These are phyloP conservation scores for Oxyruncus cristatus DNA, from an alignment of 2,113 vertebrate genomes.

Conservation along the genomic window DNA sequence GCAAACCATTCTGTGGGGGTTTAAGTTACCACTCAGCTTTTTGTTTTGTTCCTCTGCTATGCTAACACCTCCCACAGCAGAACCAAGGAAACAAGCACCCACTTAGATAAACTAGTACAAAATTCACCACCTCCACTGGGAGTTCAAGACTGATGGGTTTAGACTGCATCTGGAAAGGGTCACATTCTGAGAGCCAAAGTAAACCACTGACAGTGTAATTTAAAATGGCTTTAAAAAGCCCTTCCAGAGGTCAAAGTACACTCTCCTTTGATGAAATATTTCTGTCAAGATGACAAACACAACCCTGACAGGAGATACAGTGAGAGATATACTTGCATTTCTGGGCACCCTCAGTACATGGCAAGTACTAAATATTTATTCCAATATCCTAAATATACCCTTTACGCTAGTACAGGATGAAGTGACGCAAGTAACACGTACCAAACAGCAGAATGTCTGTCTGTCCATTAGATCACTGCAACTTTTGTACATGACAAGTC, in stretches of 20 bases:
- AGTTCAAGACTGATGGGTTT: background rate
- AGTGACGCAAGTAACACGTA: background rate
- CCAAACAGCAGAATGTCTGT: background rate
- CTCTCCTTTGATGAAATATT: background rate
- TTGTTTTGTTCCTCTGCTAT: background rate
- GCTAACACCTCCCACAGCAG: conserved; percentile 26
- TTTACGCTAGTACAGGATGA: background rate
- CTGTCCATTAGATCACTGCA: background rate
- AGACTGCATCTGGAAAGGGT: background rate
- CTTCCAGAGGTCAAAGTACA: background rate
- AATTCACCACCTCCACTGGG: background rate
- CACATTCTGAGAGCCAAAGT: background rate
- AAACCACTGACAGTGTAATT: background rate
- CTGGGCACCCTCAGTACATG: background rate
- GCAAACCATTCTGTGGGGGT: background rate
- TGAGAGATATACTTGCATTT: background rate
- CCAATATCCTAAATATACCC: background rate
- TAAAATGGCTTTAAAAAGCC: background rate
- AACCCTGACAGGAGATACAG: background rate
- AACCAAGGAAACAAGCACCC: background rate
- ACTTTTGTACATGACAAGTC: background rate
- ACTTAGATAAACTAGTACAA: background rate
- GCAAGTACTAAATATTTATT: background rate
- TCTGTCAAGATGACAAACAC: background rate
- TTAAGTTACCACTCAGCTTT: background rate